These are phyloP conservation scores for Spilogale gracilis DNA, from an alignment of 2,113 vertebrate species.

Conservation along the genomic window DNA sequence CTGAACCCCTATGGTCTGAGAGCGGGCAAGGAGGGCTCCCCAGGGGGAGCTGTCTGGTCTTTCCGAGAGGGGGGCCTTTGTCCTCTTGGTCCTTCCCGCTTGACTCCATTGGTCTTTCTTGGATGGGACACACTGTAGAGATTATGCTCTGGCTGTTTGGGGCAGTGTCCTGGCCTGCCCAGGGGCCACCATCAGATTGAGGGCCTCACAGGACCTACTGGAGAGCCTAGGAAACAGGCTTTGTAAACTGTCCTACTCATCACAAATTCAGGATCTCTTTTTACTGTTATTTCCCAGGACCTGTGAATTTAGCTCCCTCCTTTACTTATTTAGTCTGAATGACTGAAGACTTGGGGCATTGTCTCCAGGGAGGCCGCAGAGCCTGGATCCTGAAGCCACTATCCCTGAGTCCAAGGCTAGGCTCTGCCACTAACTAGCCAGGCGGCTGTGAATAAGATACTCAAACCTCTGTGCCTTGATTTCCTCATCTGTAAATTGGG, in stretches of 20 bases:
- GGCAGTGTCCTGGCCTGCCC: accelerated
- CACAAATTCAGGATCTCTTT: background rate
- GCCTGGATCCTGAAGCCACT: background rate
- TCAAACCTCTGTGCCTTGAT: background rate
- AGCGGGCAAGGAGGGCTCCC: background rate
- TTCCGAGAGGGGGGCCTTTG: background rate
- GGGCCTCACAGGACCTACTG: background rate
- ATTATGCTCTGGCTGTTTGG: background rate
- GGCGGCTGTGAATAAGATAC: background rate
- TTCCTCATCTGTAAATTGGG: background rate
- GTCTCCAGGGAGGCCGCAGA: background rate
- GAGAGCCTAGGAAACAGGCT: background rate
- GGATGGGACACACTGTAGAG: background rate
- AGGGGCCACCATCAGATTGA: background rate
- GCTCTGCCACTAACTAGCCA: background rate
- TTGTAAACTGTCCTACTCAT: background rate
- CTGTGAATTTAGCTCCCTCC: background rate
- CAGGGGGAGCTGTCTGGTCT: background rate
- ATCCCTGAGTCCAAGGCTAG: background rate
- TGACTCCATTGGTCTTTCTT: background rate
- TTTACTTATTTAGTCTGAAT: background rate
- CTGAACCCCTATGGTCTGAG: background rate
- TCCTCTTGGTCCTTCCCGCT: background rate
- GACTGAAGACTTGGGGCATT: background rate
- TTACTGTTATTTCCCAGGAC: background rate